Percentiles rank a stretch among this genome's conserved stretches.
phyloP scores from a whole-genome alignment of 2,888 invertebrate species.

The Chalcis sispes region DNA sequence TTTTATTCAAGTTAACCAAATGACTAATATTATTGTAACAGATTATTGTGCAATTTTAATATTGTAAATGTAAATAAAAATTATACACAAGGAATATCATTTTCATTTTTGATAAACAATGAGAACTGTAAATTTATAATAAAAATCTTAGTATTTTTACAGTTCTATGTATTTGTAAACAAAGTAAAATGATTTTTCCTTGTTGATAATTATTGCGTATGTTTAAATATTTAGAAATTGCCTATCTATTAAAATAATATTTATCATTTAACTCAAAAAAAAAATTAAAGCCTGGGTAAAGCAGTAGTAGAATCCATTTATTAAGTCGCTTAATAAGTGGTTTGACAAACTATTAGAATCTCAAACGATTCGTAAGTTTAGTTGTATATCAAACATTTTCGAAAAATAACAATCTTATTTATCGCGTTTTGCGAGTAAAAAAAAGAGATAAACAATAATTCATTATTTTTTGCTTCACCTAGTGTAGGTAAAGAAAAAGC shows the following conservation, averaged over 20 bases:
- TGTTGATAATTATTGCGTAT: constrained; percentile 4
- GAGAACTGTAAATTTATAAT: constrained; percentile 40
- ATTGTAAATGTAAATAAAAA: constrained; percentile 4
- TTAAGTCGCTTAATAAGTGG: constrained; percentile 10
- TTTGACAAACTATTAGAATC: constrained; percentile 60
- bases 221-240: constrained; percentile 20
- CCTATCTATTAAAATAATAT: constrained; percentile 5
- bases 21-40: not conserved
- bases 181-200: constrained; percentile 29
- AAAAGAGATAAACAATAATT: constrained; percentile 8
- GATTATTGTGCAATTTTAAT: not conserved
- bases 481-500: constrained; percentile 27
- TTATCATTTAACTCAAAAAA: constrained; percentile 6
- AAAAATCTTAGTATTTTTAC: constrained; percentile 33
- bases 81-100: constrained; percentile 13
- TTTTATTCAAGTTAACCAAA: constrained; percentile 10
- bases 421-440: constrained; percentile 37
- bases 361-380: constrained; percentile 63
- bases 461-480: constrained; percentile 47
- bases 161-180: constrained; percentile 29
- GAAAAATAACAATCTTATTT: constrained; percentile 57
- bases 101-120: constrained; percentile 24
- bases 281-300: constrained; percentile 20
- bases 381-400: constrained; percentile 54
- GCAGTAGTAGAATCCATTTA: constrained; percentile 24